Evolutionary conservation across 2,888 invertebrate genomes (phyloP).

Genomic region (Bombylius major): DNA sequence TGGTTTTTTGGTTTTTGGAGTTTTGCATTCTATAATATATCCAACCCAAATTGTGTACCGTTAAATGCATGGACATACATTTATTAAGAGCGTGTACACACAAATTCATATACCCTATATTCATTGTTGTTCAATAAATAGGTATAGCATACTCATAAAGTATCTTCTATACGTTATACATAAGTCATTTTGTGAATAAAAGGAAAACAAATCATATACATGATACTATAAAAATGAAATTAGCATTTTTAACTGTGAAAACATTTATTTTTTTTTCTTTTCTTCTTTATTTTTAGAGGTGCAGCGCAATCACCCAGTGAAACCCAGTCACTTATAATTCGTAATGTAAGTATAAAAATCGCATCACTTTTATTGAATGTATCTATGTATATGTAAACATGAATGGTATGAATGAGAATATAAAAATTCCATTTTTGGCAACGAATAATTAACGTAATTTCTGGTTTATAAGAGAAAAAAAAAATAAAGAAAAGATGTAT

Average conservation of each 20-base stretch:
- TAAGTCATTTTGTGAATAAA: no score
- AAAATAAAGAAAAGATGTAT: no score
- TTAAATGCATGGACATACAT: constrained; percentile 5
- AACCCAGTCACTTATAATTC: no score
- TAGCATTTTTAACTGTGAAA: constrained; percentile 7
- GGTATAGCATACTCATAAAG: no score
- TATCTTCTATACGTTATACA: no score
- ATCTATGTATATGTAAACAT: no score
- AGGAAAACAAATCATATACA: no score
- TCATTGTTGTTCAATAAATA: no score
- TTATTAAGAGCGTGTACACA: constrained; percentile 2
- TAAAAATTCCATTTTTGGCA: not conserved
- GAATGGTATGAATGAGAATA: not conserved
- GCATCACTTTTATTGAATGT: no score
- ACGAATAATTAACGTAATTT: constrained; percentile 9
- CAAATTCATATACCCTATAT: not conserved
- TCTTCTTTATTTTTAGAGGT: not conserved
- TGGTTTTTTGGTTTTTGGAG: no score
- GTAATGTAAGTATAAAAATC: no score
- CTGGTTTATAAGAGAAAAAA: not conserved
- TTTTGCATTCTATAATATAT: not conserved
- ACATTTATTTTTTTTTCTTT: not conserved
- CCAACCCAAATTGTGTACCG: constrained; percentile 5
- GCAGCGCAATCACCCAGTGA: not conserved
- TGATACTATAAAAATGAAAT: not conserved